Percentiles rank a stretch among this genome's conserved stretches.
These are phyloP conservation scores for Eustalomyia histrio DNA, from an alignment of 2,888 invertebrate species.

Conservation along the genomic window DNA sequence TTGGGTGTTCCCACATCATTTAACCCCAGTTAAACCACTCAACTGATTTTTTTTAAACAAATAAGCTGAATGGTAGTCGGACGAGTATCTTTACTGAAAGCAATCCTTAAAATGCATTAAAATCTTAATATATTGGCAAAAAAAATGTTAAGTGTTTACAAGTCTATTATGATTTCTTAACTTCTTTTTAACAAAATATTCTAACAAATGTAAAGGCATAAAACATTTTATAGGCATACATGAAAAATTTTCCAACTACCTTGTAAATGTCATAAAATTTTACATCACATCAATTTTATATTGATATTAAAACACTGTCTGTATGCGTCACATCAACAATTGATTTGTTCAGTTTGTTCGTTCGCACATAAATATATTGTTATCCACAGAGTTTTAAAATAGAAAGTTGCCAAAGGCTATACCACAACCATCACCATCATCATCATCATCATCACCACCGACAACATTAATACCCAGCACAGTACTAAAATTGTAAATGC, in stretches of 20 bases:
- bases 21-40: too few relatives aligned
- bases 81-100: too few relatives aligned
- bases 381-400: conserved; percentile 15
- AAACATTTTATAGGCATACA: too few relatives aligned
- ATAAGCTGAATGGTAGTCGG: too few relatives aligned
- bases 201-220: not conserved
- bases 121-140: too few relatives aligned
- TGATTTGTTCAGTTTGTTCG: conserved; percentile 38
- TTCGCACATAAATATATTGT: not conserved
- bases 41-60: too few relatives aligned
- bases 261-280: not conserved
- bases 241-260: not conserved
- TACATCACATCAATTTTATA: not conserved
- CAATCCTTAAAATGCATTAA: too few relatives aligned
- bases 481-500: conserved; percentile 46
- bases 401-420: conserved; percentile 29
- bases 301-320: not conserved
- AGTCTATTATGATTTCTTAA: too few relatives aligned
- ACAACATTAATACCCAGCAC: conserved; percentile 27
- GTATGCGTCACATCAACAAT: conserved; percentile 41
- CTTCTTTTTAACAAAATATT: too few relatives aligned
- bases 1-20: too few relatives aligned
- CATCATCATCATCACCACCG: not conserved
- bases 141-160: too few relatives aligned
- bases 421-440: not conserved